phyloP scores from a whole-genome alignment of 2,797 vertebrate genomes.

The Cryptoprocta ferox region DNA sequence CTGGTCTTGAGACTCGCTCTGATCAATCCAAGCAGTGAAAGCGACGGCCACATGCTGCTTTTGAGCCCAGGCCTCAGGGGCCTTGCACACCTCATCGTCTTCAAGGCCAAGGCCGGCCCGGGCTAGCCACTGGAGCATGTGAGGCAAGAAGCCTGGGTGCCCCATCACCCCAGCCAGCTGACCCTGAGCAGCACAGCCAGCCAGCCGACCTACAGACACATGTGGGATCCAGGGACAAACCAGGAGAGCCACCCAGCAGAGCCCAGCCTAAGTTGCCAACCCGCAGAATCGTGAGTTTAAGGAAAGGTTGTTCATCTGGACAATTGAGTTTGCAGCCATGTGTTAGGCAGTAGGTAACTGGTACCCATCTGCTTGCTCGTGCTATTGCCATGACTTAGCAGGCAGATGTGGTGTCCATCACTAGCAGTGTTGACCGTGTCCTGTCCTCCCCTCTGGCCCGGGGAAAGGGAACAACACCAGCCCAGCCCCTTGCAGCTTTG shows the following conservation, averaged over 20 bases:
- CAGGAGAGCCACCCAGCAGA: neutral
- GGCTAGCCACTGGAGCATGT: fast-evolving
- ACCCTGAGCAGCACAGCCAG: neutral
- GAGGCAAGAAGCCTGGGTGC: neutral
- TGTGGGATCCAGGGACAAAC: fast-evolving
- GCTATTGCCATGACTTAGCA: neutral
- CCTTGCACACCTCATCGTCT: neutral
- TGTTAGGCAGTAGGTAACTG: neutral
- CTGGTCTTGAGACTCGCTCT: neutral
- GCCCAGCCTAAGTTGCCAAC: neutral
- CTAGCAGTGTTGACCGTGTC: fast-evolving
- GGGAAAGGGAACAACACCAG: neutral
- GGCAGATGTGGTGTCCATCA: fast-evolving
- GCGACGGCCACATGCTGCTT: too few relatives aligned
- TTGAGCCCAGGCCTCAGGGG: neutral
- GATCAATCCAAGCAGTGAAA: neutral
- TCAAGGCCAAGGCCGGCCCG: fast-evolving
- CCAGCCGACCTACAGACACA: neutral
- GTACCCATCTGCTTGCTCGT: fast-evolving
- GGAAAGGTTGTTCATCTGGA: neutral
- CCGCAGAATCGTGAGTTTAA: neutral
- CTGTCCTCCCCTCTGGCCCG: neutral
- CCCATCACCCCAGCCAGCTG: neutral
- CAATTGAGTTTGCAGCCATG: too few relatives aligned
- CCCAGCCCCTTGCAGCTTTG: too few relatives aligned